phyloP scores from a whole-genome alignment of 2,113 vertebrate genomes.

The Ranitomeya variabilis region DNA sequence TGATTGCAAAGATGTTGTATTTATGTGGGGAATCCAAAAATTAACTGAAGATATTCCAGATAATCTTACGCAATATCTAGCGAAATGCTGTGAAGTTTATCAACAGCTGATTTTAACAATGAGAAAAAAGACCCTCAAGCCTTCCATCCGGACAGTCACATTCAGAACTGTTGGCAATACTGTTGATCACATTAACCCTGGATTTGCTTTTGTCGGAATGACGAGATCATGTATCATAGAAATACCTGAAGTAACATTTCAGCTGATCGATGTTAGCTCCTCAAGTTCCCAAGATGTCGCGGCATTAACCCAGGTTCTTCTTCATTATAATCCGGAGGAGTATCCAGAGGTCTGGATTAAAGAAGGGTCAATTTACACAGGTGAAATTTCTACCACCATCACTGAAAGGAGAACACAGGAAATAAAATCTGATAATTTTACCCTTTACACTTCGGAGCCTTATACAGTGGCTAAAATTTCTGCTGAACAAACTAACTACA shows the following conservation, averaged over 20 bases:
- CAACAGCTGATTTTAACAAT: slow-evolving; percentile 76
- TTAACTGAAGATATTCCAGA: slow-evolving; percentile 69
- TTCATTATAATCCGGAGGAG: slow-evolving; percentile 65
- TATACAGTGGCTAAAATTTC: slow-evolving; percentile 70
- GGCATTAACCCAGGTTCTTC: slow-evolving; percentile 73
- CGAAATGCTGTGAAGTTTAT: slow-evolving; percentile 78
- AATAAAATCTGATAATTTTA: slow-evolving; percentile 62
- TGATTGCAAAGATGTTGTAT: slow-evolving; percentile 73
- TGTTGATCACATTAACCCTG: slow-evolving; percentile 77
- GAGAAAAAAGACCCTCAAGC: slow-evolving; percentile 62
- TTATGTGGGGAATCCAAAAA: slow-evolving; percentile 78
- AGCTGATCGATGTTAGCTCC: slow-evolving; percentile 80
- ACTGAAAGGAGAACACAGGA: not conserved
- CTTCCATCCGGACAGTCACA: slow-evolving; percentile 75
- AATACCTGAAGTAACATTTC: slow-evolving; percentile 75
- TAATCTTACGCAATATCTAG: slow-evolving; percentile 67
- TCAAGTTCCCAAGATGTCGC: slow-evolving; percentile 73
- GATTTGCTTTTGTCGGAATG: slow-evolving; percentile 81
- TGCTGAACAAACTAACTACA: slow-evolving; percentile 59
- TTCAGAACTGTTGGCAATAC: slow-evolving; percentile 74
- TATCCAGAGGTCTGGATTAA: slow-evolving; percentile 79
- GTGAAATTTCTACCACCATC: slow-evolving; percentile 62
- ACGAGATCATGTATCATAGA: slow-evolving; percentile 78
- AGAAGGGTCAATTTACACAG: slow-evolving; percentile 69
- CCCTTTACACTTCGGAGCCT: slow-evolving; percentile 60